Base-by-base conservation (phyloP, 2,797 vertebrate species). In the Fistularia commersonii region DNA sequence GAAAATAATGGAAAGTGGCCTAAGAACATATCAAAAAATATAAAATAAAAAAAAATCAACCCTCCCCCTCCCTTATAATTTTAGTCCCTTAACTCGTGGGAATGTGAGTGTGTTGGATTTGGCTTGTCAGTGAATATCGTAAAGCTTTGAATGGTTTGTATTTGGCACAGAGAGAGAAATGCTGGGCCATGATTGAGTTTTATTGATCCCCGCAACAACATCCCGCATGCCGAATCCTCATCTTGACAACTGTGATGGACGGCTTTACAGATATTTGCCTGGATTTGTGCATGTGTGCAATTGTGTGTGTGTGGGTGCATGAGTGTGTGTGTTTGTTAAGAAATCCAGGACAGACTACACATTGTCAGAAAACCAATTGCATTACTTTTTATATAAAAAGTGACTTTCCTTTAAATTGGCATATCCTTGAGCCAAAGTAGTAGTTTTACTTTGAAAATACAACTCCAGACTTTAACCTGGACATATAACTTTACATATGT, bases 151-250 rank as follows among this genome's bases (percentile, higher is more conserved):
- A 69, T 57, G 45, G 46, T 49, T 57, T 55, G 46, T 38, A 10
- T 61, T 66, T 70, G 32, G 55, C 34, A 41, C 23, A 23, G 14
- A 23, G 44, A 66, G 48, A 52, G 14, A 44, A 62, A 12, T 42
- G 49, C 52, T 69, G 9, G 64, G 71, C 50, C 43, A 15, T 54
- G 69, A 72, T 57, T 36, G 72, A 70, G 54, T 14, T 42, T 37
- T 64, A 82, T 82, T 74, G 79, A 84, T 85, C 65, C 34, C 51
- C 51, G 23, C 32, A 54, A 65, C 52, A 70, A 45, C 64, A 51
- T 32, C 46, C 51, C 49, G 40, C 48, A 57, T 47, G 59, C 48
- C 71, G 70, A 87, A 76, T 69, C 72, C 55, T 64, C 57, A 45
- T 60, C 43, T 55, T 69, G 80, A 75, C 68, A 74, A 8, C 62